phyloP scores from a whole-genome alignment of 2,113 vertebrate genomes.

The Salvelinus alpinus region DNA sequence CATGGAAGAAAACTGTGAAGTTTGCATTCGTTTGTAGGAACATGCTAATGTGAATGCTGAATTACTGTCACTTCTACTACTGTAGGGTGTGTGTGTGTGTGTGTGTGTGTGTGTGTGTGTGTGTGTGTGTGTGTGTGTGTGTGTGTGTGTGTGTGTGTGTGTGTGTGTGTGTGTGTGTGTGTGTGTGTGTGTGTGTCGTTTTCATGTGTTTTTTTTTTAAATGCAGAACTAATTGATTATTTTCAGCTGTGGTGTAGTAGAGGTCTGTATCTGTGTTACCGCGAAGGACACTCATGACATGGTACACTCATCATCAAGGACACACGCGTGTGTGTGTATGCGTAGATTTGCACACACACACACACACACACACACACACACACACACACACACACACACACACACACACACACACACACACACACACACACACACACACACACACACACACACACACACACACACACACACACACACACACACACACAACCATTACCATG shows the following conservation, averaged over 20 bases:
- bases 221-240: slow-evolving; percentile 65
- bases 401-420: no score
- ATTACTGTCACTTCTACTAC: no score
- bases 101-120: no score
- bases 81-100: no score
- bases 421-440: no score
- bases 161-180: no score
- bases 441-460: background rate
- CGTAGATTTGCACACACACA: background rate
- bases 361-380: slow-evolving; percentile 25
- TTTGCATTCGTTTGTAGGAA: background rate
- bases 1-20: slow-evolving; percentile 13
- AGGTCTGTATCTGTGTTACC: slow-evolving; percentile 18
- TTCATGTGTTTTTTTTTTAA: no score
- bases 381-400: background rate
- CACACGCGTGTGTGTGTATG: background rate
- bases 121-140: no score
- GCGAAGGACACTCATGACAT: slow-evolving; percentile 54
- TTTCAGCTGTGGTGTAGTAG: slow-evolving; percentile 45
- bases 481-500: background rate
- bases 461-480: slow-evolving; percentile 27
- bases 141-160: no score
- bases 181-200: no score
- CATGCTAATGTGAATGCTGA: no score
- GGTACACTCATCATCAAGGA: background rate